These are phyloP conservation scores for Brachyhypopomus occidentalis DNA, from an alignment of 2,113 vertebrate genomes.

Conservation along the genomic window DNA sequence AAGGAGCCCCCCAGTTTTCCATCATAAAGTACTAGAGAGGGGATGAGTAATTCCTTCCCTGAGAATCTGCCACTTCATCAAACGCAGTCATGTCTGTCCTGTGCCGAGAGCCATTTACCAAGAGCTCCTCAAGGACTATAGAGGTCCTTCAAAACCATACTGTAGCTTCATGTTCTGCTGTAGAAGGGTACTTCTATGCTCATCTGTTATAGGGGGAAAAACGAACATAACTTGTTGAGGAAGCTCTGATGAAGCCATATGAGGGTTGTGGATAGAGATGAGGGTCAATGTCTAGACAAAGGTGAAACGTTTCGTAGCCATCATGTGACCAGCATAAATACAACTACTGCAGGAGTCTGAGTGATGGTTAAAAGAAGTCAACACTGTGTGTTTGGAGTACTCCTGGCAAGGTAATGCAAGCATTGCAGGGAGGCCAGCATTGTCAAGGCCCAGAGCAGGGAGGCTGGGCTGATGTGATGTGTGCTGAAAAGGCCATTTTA, in stretches of 20 bases:
- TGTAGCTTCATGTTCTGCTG: neutral
- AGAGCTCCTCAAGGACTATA: constrained; percentile 61
- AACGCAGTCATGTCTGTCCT: constrained; percentile 63
- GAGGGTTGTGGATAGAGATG: neutral
- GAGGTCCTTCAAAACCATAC: constrained; percentile 47
- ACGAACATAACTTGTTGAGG: neutral
- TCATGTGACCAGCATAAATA: neutral
- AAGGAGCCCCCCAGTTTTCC: constrained; percentile 63
- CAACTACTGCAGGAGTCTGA: neutral
- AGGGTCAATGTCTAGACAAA: constrained; percentile 1
- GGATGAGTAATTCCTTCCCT: constrained; percentile 64
- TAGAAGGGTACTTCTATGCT: neutral
- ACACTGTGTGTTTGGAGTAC: neutral
- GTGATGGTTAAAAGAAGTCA: neutral
- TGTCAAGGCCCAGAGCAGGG: neutral
- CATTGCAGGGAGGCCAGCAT: no score
- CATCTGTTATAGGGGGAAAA: neutral
- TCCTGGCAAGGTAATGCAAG: no score
- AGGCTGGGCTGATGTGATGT: neutral
- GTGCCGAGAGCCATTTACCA: constrained; percentile 14
- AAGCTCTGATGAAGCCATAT: neutral
- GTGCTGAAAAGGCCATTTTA: constrained; percentile 28
- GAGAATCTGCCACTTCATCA: constrained; percentile 77
- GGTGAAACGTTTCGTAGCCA: neutral
- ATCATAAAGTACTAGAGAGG: constrained; percentile 59